Conservation (phyloP, 2,797 vertebrate genomes). For the Trichosurus vulpecula region DNA sequence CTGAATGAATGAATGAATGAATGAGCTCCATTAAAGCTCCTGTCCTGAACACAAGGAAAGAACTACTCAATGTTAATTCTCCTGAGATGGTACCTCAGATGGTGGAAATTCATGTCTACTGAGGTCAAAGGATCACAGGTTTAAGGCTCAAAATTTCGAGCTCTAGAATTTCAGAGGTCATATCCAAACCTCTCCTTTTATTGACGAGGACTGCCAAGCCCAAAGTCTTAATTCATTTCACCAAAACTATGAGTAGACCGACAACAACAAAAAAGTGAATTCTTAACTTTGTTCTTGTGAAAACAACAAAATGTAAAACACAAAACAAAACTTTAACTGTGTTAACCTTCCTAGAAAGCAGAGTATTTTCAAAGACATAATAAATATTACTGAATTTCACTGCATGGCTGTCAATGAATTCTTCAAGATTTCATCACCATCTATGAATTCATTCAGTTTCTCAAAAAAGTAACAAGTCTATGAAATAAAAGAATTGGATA, state of each 20-base stretch:
- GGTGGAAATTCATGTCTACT: background rate
- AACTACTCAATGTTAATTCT: background rate
- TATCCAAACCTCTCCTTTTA: background rate
- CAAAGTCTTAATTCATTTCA: background rate
- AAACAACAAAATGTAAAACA: slow-evolving; percentile 37
- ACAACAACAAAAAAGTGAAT: background rate
- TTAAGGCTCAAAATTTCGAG: background rate
- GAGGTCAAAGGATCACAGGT: background rate
- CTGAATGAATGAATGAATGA: background rate
- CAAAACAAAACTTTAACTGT: slow-evolving; percentile 39
- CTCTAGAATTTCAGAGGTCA: background rate
- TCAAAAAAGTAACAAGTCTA: background rate
- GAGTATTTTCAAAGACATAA: slow-evolving; percentile 2
- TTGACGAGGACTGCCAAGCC: background rate
- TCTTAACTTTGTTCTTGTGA: slow-evolving; percentile 24
- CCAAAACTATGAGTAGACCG: background rate
- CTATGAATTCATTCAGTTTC: too few species aligned
- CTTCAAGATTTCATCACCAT: background rate
- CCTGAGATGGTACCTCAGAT: background rate
- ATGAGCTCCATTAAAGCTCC: background rate
- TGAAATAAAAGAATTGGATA: accelerated
- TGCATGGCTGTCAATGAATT: background rate
- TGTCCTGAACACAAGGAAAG: background rate
- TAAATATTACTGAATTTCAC: slow-evolving; percentile 35
- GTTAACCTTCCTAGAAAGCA: background rate